phyloP scores from a whole-genome alignment of 2,113 vertebrate species.

The Mastomys natalensis region DNA sequence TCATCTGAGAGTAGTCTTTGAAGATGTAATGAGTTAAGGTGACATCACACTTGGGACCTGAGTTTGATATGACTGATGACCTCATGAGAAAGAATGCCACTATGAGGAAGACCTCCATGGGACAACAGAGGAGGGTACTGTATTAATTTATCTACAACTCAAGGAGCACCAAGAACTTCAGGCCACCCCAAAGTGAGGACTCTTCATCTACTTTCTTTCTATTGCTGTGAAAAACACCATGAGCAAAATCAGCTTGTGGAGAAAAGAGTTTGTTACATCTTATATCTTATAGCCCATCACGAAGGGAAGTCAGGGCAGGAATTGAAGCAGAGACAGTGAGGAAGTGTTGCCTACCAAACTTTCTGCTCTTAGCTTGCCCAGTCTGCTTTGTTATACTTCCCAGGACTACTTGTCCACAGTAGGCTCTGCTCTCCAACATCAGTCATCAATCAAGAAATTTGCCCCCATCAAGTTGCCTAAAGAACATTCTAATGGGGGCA shows the following conservation, averaged over 20 bases:
- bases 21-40: not conserved
- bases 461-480: not conserved
- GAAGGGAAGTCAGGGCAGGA: not conserved
- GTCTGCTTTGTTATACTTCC: not conserved
- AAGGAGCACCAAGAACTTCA: not conserved
- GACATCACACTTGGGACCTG: not conserved
- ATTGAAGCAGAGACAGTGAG: not conserved
- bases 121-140: rapidly evolving
- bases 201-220: not conserved
- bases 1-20: not conserved
- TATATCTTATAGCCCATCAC: not conserved
- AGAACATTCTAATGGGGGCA: not conserved
- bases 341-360: not conserved
- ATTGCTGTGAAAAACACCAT: not conserved
- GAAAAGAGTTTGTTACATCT: not conserved
- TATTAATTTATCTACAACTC: not conserved
- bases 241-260: not conserved
- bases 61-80: not conserved
- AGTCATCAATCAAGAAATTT: not conserved
- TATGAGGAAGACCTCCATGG: not conserved
- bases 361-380: not conserved
- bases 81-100: not conserved
- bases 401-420: not conserved
- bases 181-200: not conserved
- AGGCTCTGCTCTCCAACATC: not conserved